A percentile compares a stretch with the other conserved stretches of the same genome.
phyloP scores from a whole-genome alignment of 2,113 vertebrate genomes.

The Gasterosteus nipponicus region DNA sequence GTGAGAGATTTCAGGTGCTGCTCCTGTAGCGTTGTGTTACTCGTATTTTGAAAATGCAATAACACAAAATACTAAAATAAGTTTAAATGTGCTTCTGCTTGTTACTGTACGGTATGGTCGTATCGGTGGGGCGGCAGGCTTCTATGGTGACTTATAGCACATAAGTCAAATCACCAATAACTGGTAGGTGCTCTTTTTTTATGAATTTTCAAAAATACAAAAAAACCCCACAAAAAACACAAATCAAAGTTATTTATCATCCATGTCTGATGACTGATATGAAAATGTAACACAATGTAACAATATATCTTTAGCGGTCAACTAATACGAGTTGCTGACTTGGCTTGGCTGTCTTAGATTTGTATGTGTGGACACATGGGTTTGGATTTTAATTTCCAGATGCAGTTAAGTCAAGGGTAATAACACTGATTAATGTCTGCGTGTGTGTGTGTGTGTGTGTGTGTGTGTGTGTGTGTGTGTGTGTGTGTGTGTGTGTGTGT shows the following conservation, averaged over 20 bases:
- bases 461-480: slow-evolving; percentile 27
- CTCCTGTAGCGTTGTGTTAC: neutral
- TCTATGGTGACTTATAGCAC: neutral
- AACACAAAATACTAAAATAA: neutral
- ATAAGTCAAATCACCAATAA: neutral
- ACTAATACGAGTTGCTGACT: neutral
- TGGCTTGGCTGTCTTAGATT: neutral
- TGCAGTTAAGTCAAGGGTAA: slow-evolving; percentile 35
- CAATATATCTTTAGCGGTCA: neutral
- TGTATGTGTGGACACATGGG: slow-evolving; percentile 1
- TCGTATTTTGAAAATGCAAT: neutral
- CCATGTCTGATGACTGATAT: slow-evolving; percentile 21
- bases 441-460: slow-evolving; percentile 8
- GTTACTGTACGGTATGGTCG: neutral
- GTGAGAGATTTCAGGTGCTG: neutral
- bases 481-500: slow-evolving; percentile 18
- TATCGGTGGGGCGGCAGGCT: neutral
- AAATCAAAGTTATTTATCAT: slow-evolving; percentile 30
- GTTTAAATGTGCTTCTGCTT: neutral
- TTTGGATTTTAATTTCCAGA: slow-evolving; percentile 50
- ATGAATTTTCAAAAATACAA: too few species aligned
- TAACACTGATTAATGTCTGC: slow-evolving; percentile 26
- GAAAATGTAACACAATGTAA: slow-evolving; percentile 17
- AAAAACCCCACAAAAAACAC: too few species aligned
- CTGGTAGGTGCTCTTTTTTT: neutral